These are phyloP conservation scores for Ailurus styani DNA, from an alignment of 2,113 vertebrate genomes.

Conservation along the genomic window DNA sequence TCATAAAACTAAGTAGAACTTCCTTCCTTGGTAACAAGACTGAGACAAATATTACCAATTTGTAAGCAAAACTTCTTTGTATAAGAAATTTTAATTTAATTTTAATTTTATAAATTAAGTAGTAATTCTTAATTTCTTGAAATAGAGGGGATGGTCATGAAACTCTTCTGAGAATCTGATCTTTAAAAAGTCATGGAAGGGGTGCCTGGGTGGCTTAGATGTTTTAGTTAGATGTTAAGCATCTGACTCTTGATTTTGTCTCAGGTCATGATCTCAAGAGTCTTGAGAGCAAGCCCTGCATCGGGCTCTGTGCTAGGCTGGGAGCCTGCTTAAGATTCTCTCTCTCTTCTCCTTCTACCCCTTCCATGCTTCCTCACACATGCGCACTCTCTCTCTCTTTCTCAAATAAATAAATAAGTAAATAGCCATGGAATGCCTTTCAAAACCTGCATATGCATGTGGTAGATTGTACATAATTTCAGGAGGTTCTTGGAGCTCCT, in stretches of 20 bases:
- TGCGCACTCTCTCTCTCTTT: background rate
- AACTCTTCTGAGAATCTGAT: background rate
- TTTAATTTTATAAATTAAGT: no score
- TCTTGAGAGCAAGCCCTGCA: background rate
- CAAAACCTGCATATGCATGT: background rate
- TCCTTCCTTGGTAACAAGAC: slow-evolving; percentile 24
- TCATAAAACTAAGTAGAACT: slow-evolving; percentile 23
- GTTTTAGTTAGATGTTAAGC: no score
- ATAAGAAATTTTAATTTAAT: no score
- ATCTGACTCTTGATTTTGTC: background rate
- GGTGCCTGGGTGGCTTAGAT: background rate
- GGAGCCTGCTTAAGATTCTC: background rate
- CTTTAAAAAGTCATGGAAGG: background rate
- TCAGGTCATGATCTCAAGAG: background rate
- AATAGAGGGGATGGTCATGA: background rate
- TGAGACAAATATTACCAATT: background rate
- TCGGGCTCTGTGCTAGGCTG: background rate
- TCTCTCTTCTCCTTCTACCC: background rate
- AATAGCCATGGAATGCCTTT: background rate
- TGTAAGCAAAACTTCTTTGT: background rate
- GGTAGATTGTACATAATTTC: background rate
- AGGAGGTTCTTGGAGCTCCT: background rate
- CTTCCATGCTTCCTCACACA: background rate
- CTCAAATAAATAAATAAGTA: no score
- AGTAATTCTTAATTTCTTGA: background rate